A percentile compares a stretch with the other conserved stretches of the same genome.
Conservation (phyloP, 1,140 invertebrate species). For the Anastrepha ludens region DNA sequence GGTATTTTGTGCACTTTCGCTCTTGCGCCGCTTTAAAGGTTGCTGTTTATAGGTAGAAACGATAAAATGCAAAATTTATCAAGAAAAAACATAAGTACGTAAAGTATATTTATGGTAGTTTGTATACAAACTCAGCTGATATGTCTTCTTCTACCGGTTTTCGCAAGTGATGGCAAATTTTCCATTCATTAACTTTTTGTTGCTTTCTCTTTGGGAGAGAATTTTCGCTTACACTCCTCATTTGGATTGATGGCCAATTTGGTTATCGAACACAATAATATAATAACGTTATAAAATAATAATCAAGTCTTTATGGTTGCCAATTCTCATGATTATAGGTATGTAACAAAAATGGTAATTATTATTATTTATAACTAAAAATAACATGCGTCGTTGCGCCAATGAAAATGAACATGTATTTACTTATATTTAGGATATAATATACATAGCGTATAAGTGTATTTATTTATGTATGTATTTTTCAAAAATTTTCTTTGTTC, state of each 20-base stretch:
- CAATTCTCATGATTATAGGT: neutral
- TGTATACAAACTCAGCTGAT: too few species aligned
- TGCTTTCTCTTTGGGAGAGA: too few species aligned
- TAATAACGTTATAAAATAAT: slow-evolving; percentile 11
- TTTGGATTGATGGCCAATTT: too few species aligned
- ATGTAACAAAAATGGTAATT: neutral
- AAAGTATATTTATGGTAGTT: neutral
- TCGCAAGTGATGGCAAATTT: too few species aligned
- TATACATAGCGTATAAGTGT: neutral
- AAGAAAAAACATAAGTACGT: neutral
- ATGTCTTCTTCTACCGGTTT: too few species aligned
- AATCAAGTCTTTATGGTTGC: slow-evolving; percentile 40
- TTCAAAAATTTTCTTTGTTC: slow-evolving; percentile 48
- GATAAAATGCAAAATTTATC: too few species aligned
- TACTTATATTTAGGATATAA: slow-evolving; percentile 38
- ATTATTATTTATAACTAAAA: slow-evolving; percentile 3
- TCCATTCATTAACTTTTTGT: too few species aligned
- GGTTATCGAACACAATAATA: neutral
- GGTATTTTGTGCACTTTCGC: too few species aligned
- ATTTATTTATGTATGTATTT: neutral
- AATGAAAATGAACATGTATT: neutral
- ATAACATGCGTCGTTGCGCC: neutral
- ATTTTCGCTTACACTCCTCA: too few species aligned
- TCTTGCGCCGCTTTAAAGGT: too few species aligned
- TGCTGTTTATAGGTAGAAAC: too few species aligned